These are phyloP conservation scores for Acheta domesticus DNA, from an alignment of 2,888 invertebrate genomes.

Conservation along the genomic window DNA sequence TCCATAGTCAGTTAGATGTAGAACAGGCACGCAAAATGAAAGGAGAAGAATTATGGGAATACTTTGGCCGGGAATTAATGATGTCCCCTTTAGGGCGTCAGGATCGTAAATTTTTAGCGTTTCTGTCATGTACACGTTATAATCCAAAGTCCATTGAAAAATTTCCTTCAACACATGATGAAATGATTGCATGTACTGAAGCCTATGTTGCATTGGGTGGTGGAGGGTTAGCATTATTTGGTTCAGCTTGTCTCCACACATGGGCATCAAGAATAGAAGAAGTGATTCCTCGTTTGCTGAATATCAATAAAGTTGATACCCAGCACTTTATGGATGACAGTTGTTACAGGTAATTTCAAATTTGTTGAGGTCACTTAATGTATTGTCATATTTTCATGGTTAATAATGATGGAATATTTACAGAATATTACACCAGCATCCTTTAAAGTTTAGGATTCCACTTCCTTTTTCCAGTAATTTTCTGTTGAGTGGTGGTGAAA, in stretches of 20 bases:
- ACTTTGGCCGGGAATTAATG: slow-evolving; percentile 81
- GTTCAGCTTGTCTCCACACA: slow-evolving; percentile 83
- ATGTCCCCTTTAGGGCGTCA: slow-evolving; percentile 60
- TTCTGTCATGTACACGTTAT: slow-evolving; percentile 82
- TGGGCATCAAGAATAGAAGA: slow-evolving; percentile 76
- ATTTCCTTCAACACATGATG: slow-evolving; percentile 63
- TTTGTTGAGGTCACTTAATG: not conserved
- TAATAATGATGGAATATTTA: too few species aligned
- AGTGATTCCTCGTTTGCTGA: slow-evolving; percentile 60
- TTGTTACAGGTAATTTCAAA: slow-evolving; percentile 62
- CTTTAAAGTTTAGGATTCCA: too few species aligned
- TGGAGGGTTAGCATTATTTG: slow-evolving; percentile 87
- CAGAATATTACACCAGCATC: too few species aligned
- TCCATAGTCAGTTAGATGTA: slow-evolving; percentile 67
- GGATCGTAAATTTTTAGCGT: slow-evolving; percentile 81
- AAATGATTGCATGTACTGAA: slow-evolving; percentile 64
- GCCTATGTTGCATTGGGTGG: slow-evolving; percentile 89
- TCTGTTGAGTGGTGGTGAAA: too few species aligned
- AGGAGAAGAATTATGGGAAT: slow-evolving; percentile 78
- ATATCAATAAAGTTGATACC: slow-evolving; percentile 65
- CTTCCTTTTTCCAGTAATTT: too few species aligned
- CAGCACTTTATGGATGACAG: slow-evolving; percentile 83
- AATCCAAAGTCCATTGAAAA: slow-evolving; percentile 49
- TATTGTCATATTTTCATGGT: not conserved
- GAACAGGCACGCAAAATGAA: slow-evolving; percentile 68